Evolutionary conservation across 1,140 invertebrate genomes (phyloP), one percentile per base, ranked within the genome.

Genomic region (Hyphantria cunea): DNA sequence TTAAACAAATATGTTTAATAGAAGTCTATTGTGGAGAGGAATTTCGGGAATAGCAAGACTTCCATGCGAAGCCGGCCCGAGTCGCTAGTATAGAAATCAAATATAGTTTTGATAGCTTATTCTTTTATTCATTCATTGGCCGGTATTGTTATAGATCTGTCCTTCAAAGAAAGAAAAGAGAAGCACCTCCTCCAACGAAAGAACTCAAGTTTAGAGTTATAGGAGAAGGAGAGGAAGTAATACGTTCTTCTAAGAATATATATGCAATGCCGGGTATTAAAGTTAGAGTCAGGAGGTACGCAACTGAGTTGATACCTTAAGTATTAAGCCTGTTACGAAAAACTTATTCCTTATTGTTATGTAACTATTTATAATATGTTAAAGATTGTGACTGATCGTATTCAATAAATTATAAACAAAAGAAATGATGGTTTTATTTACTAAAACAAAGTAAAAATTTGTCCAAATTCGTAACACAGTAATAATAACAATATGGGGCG

Each of bases 201-300:
- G 69, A 51, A 39, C 33, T 60, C 17, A 72, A 58, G 54, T 72
- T 69, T 52, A 78, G 69, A 64, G 41, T 56, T 25, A 50, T 78
- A 15, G 78, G 82, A 42, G 58, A 73, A 0, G 76, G 78, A 31
- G 76, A 81, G 71, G 74, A 78, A 25, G 58, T 85, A 49, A 49
- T 66, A 52, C 32, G 66, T 55, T 41, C 56, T 17, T 62, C 67
- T 31, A 78, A 63, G 59, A 76, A 80, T 64, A 72, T 74, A 68
- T 78, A 68, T 17, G 61, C 64, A 6, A 53, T 70, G 49, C 79
- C 82, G 0, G 86, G 84, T 12, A 75, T 80, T 15, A 82, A 67
- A 31, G 83, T 86, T 41, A 81, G 83, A 64, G 86, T 87, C 0
- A 89, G 79, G 64, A 78, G 79, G 70, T 86, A 80, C 55, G 64